Evolutionary conservation across 1,140 invertebrate genomes (phyloP), one percentile per base, ranked within the genome.

Genomic region (Neodiprion lecontei): DNA sequence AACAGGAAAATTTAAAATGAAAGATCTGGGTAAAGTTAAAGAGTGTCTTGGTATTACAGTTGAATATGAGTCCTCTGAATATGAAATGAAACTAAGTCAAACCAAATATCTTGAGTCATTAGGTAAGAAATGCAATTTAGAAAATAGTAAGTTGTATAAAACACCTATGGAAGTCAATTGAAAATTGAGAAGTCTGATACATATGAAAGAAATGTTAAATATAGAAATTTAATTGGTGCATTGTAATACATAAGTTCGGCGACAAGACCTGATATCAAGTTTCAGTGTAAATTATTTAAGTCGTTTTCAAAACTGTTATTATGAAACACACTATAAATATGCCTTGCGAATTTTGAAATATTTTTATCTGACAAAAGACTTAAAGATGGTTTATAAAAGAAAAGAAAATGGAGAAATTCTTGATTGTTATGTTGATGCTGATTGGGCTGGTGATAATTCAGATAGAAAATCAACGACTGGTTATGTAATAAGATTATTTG

Each of bases 381-480:
- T 74, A 48, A 74, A 70, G 48, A 49, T 77, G 14, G 69, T 9
- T 17, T 77, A 48, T 47, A 70, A 48, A 1, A 74, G 61, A 74
- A 74, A 70, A 65, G 11, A 48, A 14, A 50, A 67, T 11, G 4
- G 4, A 2, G 67, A 74, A 48, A 72, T 69, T 50, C 11, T 76
- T 21, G 75, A 74, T 69, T 74, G 75, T 61, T 78, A 74, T 77
- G 75, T 78, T 11, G 82, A 86, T 79, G 79, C 84, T 17, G 83
- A 86, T 77, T 85, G 82, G 83, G 84, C 79, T 12, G 80, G 80
- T 40, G 77, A 83, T 81, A 21, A 14, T 48, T 49, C 68, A 14
- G 83, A 85, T 61, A 78, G 85, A 72, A 80, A 81, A 50, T 86
- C 81, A 0, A 82, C 79, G 61, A 82, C 82, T 17, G 85, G 82